phyloP scores from a whole-genome alignment of 2,113 vertebrate genomes.

The Stigmatopora nigra region DNA sequence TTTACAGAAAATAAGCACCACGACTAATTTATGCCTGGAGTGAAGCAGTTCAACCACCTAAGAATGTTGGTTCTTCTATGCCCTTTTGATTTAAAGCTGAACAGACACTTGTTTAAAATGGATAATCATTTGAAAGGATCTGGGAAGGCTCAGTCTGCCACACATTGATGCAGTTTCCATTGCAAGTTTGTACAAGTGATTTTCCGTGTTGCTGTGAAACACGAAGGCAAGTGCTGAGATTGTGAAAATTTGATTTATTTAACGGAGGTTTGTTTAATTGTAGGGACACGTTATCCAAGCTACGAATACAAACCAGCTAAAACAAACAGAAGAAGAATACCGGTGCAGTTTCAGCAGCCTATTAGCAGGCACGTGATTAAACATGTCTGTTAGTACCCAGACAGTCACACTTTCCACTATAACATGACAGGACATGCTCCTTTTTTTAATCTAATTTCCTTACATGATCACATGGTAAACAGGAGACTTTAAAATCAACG shows the following conservation, averaged over 20 bases:
- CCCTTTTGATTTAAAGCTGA: conserved; percentile 41
- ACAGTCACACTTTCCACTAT: conserved; percentile 32
- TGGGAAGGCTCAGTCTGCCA: conserved; percentile 28
- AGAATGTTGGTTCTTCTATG: conserved; percentile 20
- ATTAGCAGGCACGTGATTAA: conserved; percentile 27
- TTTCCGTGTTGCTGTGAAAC: conserved; percentile 22
- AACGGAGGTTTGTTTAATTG: conserved; percentile 6
- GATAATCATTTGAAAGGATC: conserved; percentile 33
- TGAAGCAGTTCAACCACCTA: conserved; percentile 24
- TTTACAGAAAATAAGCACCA: conserved; percentile 51
- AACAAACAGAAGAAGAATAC: conserved; percentile 38
- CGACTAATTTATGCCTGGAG: conserved; percentile 30
- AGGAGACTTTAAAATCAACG: conserved; percentile 39
- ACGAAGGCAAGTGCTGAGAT: conserved; percentile 13
- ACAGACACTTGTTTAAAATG: conserved; percentile 44
- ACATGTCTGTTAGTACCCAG: conserved; percentile 13
- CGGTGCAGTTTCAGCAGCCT: conserved; percentile 27
- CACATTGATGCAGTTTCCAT: conserved; percentile 38
- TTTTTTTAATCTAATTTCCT: conserved; percentile 31
- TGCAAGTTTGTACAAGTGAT: conserved; percentile 18
- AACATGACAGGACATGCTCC: conserved; percentile 19
- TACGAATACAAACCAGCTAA: conserved; percentile 21
- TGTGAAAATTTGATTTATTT: conserved; percentile 31
- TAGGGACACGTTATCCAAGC: conserved; percentile 15
- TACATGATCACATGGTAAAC: conserved; percentile 2